These are phyloP conservation scores for Acestrorhynchus altus DNA, from an alignment of 2,797 vertebrate species.

Conservation along the genomic window DNA sequence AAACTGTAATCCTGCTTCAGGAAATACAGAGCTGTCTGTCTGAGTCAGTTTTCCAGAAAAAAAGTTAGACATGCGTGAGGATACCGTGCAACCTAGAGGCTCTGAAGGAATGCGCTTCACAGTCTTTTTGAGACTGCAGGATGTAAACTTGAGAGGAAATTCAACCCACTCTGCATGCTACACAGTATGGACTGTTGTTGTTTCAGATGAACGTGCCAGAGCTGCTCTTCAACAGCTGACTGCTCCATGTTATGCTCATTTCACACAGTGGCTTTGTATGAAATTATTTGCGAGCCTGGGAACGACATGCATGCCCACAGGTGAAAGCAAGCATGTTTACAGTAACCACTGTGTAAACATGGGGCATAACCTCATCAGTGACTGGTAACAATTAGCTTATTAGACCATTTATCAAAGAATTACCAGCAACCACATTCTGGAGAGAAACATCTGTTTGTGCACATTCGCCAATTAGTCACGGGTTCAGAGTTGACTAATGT, in stretches of 20 bases:
- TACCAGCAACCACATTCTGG: constrained; percentile 71
- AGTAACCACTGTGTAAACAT: constrained; percentile 73
- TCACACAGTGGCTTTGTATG: constrained; percentile 66
- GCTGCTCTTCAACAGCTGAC: constrained; percentile 62
- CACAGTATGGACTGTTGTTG: not conserved
- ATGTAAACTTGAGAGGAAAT: constrained; percentile 49
- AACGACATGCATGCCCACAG: constrained; percentile 52
- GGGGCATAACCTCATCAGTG: constrained; percentile 67
- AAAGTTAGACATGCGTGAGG: constrained; percentile 56
- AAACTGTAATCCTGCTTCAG: not conserved
- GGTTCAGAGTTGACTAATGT: constrained; percentile 74
- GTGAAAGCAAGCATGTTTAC: constrained; percentile 73
- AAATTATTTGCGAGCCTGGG: constrained; percentile 63
- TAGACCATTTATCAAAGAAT: constrained; percentile 82
- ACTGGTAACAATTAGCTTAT: constrained; percentile 80
- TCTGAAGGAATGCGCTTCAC: constrained; percentile 70
- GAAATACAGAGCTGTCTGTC: constrained; percentile 51
- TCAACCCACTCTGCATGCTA: not conserved
- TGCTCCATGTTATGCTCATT: constrained; percentile 70
- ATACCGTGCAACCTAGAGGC: constrained; percentile 66
- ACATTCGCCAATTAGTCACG: constrained; percentile 75
- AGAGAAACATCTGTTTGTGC: constrained; percentile 76
- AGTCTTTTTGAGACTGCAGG: constrained; percentile 66
- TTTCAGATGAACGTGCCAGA: constrained; percentile 11
- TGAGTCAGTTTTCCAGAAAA: constrained; percentile 47